Evolutionary conservation across 2,113 vertebrate genomes (phyloP).

Genomic region (Xiphophorus hellerii): DNA sequence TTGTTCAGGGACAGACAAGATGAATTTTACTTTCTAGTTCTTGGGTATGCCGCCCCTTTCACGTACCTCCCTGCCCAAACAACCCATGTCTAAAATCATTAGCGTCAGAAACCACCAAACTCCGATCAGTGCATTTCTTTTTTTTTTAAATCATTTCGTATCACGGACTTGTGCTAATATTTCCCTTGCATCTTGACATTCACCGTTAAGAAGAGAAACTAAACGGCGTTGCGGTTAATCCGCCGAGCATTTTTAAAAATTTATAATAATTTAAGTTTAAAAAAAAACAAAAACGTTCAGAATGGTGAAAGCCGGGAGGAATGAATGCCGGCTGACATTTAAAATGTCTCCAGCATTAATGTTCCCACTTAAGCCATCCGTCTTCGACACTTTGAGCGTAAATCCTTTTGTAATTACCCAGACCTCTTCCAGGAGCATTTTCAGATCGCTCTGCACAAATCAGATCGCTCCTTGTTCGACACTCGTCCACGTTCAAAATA

Average conservation of each 20-base stretch:
- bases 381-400: slow-evolving; percentile 23
- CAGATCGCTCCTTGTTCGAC: slow-evolving; percentile 41
- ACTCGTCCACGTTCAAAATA: slow-evolving; percentile 56
- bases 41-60: no score
- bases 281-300: not conserved
- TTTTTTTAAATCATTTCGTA: not conserved
- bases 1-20: no score
- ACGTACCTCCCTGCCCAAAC: no score
- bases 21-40: no score
- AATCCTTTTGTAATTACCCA: slow-evolving; percentile 30
- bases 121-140: no score
- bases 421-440: slow-evolving; percentile 32
- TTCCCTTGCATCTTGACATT: not conserved
- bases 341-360: not conserved
- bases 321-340: not conserved
- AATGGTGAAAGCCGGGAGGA: not conserved
- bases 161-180: not conserved
- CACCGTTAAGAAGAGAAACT: not conserved
- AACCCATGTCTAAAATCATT: no score
- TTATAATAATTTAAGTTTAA: not conserved
- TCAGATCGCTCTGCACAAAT: slow-evolving; percentile 31
- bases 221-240: not conserved
- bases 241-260: not conserved
- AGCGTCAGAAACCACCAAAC: no score
- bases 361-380: not conserved